Conservation (phyloP, 1,140 invertebrate genomes). For the Cecropterus lyciades region DNA sequence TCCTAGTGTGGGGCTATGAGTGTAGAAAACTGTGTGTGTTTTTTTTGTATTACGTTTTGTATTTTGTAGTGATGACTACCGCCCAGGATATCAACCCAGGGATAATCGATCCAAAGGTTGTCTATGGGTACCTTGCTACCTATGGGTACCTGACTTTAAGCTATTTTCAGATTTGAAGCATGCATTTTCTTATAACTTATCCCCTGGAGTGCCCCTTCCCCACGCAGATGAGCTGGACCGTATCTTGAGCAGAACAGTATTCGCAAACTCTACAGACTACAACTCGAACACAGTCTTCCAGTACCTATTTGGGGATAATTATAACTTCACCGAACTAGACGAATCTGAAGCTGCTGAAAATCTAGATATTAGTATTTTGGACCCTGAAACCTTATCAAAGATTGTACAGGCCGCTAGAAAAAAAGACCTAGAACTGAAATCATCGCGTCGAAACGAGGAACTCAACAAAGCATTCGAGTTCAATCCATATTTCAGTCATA, state of each 20-base stretch:
- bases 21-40: no score
- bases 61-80: no score
- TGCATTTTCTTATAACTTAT: not conserved
- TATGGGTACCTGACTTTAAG: no score
- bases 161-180: slow-evolving; percentile 11
- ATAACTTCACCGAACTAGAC: not conserved
- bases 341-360: slow-evolving; percentile 12
- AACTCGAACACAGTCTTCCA: not conserved
- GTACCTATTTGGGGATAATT: not conserved
- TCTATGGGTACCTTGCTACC: no score
- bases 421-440: slow-evolving; percentile 8
- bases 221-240: not conserved
- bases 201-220: not conserved
- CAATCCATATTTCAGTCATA: slow-evolving; percentile 23
- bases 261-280: not conserved
- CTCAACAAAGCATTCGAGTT: not conserved
- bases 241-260: not conserved
- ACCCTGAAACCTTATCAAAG: slow-evolving; percentile 36
- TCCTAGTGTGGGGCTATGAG: no score
- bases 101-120: no score
- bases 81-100: no score
- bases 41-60: no score
- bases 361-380: slow-evolving; percentile 41
- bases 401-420: slow-evolving; percentile 35
- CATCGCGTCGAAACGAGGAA: not conserved